Evolutionary conservation across 1,140 invertebrate species (phyloP), one percentile per base, ranked within the genome.

Genomic region (Bombus superbus): DNA sequence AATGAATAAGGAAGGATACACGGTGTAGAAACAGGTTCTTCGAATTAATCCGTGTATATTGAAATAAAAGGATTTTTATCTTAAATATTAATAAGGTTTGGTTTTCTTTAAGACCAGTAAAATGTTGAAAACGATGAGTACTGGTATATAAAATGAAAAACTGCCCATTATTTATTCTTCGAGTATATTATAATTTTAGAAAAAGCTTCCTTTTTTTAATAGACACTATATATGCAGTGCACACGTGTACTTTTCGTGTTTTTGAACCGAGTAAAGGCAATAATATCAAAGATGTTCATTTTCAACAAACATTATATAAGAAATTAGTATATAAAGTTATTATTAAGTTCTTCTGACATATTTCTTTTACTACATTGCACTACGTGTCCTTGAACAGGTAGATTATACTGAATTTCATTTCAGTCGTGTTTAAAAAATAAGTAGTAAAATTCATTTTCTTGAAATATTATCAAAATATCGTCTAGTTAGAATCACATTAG

Each of bases 51-150:
- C 25, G 1, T 79, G 15, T 4, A 13, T 22, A 38, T 44, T n/a
- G 6, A 35, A 35, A 71, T 47, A 44, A 35, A 44, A 53, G 22
- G 0, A 35, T 59, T 5, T 13, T 59, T 35, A 28, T 69, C 53
- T 40, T 22, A 10, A 4, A 68, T 38, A 68, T 68, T 11, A 38
- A 71, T 18, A 4, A 25, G 15, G 9, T 76, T 10, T 2, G 5
- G 28, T 28, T 11, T 18, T 44, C 9, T 69, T 59, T 10, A 38
- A 38, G 1, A 85, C 68, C 83, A 85, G 83, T 85, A 85, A 64
- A 85, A 62, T 38, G 28, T n/a, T 44, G 2, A 62, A 22, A 73
- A 73, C 64, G 4, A n/a, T 53, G 40, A 53, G 83, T n/a, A 85
- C 83, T 85, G 83, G 77, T 84, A 35, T 22, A 28, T 28, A n/a